phyloP scores from a whole-genome alignment of 2,113 vertebrate genomes.

The Microtus montanus region DNA sequence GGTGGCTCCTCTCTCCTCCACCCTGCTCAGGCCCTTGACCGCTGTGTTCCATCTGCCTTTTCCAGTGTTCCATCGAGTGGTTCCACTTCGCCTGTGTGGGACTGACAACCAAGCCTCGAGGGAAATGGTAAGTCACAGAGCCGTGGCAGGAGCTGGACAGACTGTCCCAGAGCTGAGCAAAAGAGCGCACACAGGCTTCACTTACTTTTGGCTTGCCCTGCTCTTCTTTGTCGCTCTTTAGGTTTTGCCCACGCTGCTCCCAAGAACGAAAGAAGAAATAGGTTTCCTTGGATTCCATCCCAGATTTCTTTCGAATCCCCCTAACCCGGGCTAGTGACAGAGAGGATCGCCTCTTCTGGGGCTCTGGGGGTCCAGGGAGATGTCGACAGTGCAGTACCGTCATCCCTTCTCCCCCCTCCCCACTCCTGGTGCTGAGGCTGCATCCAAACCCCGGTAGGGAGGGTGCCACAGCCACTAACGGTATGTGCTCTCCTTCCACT shows the following conservation, averaged over 20 bases:
- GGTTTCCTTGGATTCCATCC: conserved; percentile 55
- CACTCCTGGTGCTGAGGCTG: conserved; percentile 72
- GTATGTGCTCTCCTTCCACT: conserved; percentile 35
- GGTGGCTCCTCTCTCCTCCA: not conserved
- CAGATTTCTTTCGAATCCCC: conserved; percentile 59
- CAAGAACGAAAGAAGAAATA: conserved; percentile 92
- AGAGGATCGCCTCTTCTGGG: conserved; percentile 59
- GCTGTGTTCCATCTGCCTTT: conserved; percentile 23
- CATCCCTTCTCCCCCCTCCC: conserved; percentile 39
- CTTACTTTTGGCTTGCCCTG: not conserved
- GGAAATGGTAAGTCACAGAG: conserved; percentile 93
- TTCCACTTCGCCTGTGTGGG: conserved; percentile 99
- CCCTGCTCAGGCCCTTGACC: not conserved
- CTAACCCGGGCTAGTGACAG: conserved; percentile 59
- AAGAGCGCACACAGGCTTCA: not conserved
- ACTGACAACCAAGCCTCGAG: conserved; percentile 97
- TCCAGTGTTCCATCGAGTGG: conserved; percentile 99
- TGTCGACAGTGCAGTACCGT: not conserved
- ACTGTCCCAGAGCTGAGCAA: not conserved
- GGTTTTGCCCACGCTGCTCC: conserved; percentile 91
- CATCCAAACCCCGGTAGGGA: conserved; percentile 48
- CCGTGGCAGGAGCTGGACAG: not conserved
- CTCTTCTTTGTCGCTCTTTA: conserved; percentile 65
- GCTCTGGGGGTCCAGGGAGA: conserved; percentile 46
- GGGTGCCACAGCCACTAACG: not conserved